Evolutionary conservation across 2,113 vertebrate species (phyloP).

Genomic region (Embiotoca jacksoni): DNA sequence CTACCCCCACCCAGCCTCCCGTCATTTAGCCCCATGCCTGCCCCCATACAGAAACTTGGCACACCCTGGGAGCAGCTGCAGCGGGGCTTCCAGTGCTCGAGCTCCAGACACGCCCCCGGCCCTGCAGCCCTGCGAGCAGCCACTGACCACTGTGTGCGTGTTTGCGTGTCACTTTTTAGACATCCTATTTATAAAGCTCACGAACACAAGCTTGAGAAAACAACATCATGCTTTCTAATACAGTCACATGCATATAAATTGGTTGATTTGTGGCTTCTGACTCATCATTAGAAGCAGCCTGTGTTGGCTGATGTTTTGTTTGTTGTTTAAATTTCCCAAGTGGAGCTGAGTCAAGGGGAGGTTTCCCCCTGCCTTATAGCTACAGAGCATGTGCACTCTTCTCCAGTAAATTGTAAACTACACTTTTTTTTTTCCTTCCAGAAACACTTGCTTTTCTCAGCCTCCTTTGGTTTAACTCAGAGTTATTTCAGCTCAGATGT

Average conservation of each 20-base stretch:
- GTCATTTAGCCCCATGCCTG: constrained; percentile 70
- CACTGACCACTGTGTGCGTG: constrained; percentile 66
- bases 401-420: constrained; percentile 35
- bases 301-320: constrained; percentile 72
- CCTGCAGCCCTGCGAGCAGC: constrained; percentile 71
- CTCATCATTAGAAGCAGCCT: constrained; percentile 64
- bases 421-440: background rate
- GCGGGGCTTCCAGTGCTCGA: constrained; percentile 72
- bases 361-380: constrained; percentile 45
- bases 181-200: constrained; percentile 50
- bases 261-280: constrained; percentile 60
- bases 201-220: constrained; percentile 22
- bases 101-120: constrained; percentile 76
- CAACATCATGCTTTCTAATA: constrained; percentile 41
- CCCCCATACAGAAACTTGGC: constrained; percentile 84
- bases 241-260: constrained; percentile 43
- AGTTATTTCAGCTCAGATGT: background rate
- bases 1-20: constrained; percentile 65
- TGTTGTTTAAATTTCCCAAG: constrained; percentile 78
- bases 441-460: constrained; percentile 20
- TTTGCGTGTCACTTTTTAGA: constrained; percentile 61
- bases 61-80: constrained; percentile 85
- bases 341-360: constrained; percentile 69
- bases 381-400: constrained; percentile 31
- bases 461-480: background rate